Evolutionary conservation across 1,140 invertebrate species (phyloP).

Genomic region (Holotrichia oblita): DNA sequence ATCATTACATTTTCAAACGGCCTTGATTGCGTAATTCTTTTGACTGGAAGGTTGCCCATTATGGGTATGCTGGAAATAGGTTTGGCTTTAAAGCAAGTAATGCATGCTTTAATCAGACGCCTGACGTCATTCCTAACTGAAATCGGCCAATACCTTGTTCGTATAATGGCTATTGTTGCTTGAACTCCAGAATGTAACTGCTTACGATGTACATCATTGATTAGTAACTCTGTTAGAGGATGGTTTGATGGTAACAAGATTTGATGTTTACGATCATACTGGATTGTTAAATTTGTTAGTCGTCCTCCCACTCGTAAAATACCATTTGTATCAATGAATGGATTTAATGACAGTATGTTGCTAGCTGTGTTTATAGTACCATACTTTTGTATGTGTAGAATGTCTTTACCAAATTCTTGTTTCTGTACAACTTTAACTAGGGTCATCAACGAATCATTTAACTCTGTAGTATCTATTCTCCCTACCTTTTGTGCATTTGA

Average conservation of each 20-base stretch:
- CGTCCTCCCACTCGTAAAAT: constrained; percentile 9
- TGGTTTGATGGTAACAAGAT: constrained; percentile 9
- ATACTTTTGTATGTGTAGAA: not conserved
- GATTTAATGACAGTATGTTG: not conserved
- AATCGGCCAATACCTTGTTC: not conserved
- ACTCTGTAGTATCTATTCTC: not conserved
- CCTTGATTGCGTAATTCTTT: constrained; percentile 1
- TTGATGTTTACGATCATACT: not conserved
- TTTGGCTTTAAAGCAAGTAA: constrained; percentile 20
- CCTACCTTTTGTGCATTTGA: not conserved
- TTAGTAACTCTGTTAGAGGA: not conserved
- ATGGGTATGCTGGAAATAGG: not conserved
- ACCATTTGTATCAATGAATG: not conserved
- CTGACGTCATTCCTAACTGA: not conserved
- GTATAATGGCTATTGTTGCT: not conserved
- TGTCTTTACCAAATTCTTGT: not conserved
- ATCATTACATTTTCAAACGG: constrained; percentile 40
- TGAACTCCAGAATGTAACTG: constrained; percentile 17
- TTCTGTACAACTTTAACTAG: not conserved
- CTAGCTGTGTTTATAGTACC: not conserved
- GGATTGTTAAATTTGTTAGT: not conserved
- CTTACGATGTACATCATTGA: not conserved
- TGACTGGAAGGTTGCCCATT: not conserved
- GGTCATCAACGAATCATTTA: not conserved
- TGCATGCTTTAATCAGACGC: not conserved